phyloP scores from a whole-genome alignment of 1,140 invertebrate genomes.

The Nixonia krombeini region DNA sequence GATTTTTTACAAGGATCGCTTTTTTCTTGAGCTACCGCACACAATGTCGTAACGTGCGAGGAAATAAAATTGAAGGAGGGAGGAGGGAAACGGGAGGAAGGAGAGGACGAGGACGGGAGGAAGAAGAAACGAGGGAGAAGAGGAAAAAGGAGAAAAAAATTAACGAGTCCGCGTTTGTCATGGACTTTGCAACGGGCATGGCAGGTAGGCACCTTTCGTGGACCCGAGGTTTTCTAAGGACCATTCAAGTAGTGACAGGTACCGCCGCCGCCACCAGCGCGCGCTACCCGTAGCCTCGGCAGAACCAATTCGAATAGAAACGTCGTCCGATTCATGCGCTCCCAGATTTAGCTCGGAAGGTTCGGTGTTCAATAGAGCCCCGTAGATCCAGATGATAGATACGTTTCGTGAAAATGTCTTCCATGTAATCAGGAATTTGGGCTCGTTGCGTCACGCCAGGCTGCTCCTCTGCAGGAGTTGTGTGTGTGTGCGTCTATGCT shows the following conservation, averaged over 20 bases:
- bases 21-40: not conserved
- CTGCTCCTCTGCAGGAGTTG: constrained; percentile 32
- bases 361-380: too few species aligned
- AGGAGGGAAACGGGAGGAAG: too few species aligned
- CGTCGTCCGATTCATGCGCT: too few species aligned
- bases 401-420: constrained; percentile 40
- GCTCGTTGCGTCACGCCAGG: constrained; percentile 40
- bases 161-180: constrained; percentile 1
- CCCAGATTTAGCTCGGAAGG: too few species aligned
- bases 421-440: constrained; percentile 39
- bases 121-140: not conserved
- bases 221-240: constrained; percentile 18
- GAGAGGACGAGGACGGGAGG: not conserved
- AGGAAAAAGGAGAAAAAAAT: not conserved
- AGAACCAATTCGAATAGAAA: not conserved
- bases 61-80: constrained; percentile 9
- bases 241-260: not conserved
- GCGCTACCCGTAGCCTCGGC: not conserved
- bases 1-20: not conserved
- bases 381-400: constrained; percentile 42
- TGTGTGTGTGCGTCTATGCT: too few species aligned
- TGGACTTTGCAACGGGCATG: too few species aligned
- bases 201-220: not conserved
- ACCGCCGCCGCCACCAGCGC: not conserved
- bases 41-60: constrained; percentile 3